phyloP scores from a whole-genome alignment of 2,797 vertebrate species.

The Arremon brunneinucha region DNA sequence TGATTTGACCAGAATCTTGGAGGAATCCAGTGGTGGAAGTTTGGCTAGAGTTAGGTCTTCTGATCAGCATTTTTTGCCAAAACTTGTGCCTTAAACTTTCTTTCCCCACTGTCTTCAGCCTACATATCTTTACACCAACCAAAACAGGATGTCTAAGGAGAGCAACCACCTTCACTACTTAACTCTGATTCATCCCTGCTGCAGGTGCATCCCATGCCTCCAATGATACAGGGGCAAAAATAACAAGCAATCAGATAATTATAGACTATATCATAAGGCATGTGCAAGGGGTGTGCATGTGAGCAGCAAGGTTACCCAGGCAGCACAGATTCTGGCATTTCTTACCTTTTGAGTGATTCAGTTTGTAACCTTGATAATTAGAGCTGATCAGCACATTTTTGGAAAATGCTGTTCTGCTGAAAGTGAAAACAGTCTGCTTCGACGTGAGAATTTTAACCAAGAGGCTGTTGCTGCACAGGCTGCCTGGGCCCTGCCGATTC shows the following conservation, averaged over 20 bases:
- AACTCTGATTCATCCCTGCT: conserved; percentile 28
- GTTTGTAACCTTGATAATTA: conserved; percentile 43
- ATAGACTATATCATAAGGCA: background rate
- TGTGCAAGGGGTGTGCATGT: background rate
- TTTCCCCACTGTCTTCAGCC: background rate
- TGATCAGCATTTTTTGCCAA: background rate
- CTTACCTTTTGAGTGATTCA: conserved; percentile 44
- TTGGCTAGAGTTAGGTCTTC: background rate
- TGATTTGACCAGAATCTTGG: background rate
- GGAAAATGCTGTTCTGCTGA: conserved; percentile 36
- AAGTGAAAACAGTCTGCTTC: background rate
- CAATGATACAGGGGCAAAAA: background rate
- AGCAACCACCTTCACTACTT: conserved; percentile 8
- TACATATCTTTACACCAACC: background rate
- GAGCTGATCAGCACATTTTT: conserved; percentile 43
- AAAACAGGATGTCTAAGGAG: background rate
- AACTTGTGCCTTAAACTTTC: background rate
- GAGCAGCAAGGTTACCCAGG: conserved; percentile 1
- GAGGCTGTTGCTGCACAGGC: background rate
- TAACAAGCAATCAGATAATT: conserved; percentile 50
- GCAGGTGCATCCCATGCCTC: conserved; percentile 15
- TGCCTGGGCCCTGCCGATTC: background rate
- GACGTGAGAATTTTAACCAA: conserved; percentile 41
- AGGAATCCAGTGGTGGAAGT: background rate
- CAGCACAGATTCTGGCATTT: background rate